These are phyloP conservation scores for Drosophila sp. DNA, from an alignment of 1,140 invertebrate genomes.

Conservation along the genomic window DNA sequence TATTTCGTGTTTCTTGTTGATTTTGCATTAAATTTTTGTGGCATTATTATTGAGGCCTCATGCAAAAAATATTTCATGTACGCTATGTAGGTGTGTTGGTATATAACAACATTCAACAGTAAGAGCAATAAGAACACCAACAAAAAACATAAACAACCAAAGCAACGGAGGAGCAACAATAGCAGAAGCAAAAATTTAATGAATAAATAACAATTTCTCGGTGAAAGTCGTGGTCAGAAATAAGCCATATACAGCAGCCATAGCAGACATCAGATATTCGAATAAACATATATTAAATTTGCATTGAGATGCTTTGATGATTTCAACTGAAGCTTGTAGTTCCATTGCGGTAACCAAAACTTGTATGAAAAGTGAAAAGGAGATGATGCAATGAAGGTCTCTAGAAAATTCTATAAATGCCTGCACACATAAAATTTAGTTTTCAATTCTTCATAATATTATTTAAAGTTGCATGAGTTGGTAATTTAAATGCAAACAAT, in stretches of 20 bases:
- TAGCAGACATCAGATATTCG: slow-evolving; percentile 38
- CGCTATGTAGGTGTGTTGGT: slow-evolving; percentile 58
- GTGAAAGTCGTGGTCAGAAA: slow-evolving; percentile 79
- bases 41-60: slow-evolving; percentile 56
- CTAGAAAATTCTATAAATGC: neutral
- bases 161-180: slow-evolving; percentile 55
- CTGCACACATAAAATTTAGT: neutral
- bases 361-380: slow-evolving; percentile 65
- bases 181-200: slow-evolving; percentile 77
- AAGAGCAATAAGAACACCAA: slow-evolving; percentile 26
- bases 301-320: slow-evolving; percentile 37
- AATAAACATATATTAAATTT: slow-evolving; percentile 42
- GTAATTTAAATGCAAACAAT: neutral
- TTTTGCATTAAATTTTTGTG: slow-evolving; percentile 73
- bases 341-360: slow-evolving; percentile 32
- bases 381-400: slow-evolving; percentile 43
- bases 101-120: slow-evolving; percentile 29
- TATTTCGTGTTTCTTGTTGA: slow-evolving; percentile 58
- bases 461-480: no score
- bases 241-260: slow-evolving; percentile 72
- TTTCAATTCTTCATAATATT: no score
- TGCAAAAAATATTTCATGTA: slow-evolving; percentile 73
- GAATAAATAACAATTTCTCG: slow-evolving; percentile 81
- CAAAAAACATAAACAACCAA: slow-evolving; percentile 40
- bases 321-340: slow-evolving; percentile 19